Percentiles rank a stretch among this genome's conserved stretches.
Conservation (phyloP, 2,113 vertebrate species). For the Muntiacus reevesi region DNA sequence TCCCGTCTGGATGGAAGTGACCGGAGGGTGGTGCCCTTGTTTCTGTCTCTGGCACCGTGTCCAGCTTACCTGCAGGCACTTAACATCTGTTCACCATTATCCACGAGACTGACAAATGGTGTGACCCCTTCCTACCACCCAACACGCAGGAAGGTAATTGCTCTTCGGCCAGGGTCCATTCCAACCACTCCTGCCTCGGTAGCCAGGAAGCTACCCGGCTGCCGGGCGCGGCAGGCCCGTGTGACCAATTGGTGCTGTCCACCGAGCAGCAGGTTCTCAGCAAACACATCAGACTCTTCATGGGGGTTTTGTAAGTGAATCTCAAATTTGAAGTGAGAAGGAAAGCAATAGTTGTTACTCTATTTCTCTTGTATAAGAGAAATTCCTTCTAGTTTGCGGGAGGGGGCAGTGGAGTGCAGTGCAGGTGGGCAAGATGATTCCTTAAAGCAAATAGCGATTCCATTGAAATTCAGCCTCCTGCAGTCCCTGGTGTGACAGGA, state of each 20-base stretch:
- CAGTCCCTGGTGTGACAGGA: conserved; percentile 48
- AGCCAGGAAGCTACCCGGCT: not conserved
- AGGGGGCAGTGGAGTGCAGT: not conserved
- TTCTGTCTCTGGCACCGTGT: not conserved
- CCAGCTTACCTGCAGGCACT: conserved; percentile 16
- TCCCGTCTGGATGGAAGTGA: not conserved
- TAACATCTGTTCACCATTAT: conserved; percentile 31
- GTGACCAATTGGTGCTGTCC: conserved; percentile 36
- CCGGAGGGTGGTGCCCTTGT: not conserved
- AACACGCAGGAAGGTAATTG: not conserved
- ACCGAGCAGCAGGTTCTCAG: conserved; percentile 12
- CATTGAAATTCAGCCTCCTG: conserved; percentile 32
- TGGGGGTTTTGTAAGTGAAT: conserved; percentile 58
- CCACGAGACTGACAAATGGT: conserved; percentile 16
- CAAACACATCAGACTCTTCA: conserved; percentile 27
- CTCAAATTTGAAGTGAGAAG: conserved; percentile 59
- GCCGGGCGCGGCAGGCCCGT: not conserved
- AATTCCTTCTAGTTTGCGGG: conserved; percentile 32
- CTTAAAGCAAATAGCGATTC: conserved; percentile 44
- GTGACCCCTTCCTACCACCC: not conserved
- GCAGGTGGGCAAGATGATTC: not conserved
- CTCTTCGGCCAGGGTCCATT: not conserved
- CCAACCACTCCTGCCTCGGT: fast-evolving
- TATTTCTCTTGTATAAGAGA: conserved; percentile 43
- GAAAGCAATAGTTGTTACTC: conserved; percentile 58